Conservation (phyloP, 2,113 vertebrate genomes). For the Prolemur simus region DNA sequence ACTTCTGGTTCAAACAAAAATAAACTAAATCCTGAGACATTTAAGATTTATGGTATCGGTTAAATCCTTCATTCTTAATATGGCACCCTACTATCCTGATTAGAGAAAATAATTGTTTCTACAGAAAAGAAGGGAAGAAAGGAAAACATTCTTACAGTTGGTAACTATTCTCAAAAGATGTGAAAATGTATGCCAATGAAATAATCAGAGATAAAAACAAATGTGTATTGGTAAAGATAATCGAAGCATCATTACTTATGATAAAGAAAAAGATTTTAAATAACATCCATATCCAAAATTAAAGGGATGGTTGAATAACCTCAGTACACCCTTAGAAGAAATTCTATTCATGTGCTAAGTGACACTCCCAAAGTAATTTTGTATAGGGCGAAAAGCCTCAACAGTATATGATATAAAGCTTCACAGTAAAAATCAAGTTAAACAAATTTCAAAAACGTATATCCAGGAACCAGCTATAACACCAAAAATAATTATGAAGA, state of each 20-base stretch:
- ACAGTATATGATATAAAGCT: not conserved
- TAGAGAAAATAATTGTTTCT: not conserved
- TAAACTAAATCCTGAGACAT: not conserved
- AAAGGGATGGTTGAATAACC: not conserved
- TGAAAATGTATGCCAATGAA: not conserved
- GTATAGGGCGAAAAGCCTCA: not conserved
- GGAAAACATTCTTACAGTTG: not conserved
- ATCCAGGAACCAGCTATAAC: not conserved
- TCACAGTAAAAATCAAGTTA: not conserved
- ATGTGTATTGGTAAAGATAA: not conserved
- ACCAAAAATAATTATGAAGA: not conserved
- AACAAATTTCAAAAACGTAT: not conserved
- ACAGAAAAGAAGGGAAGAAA: not conserved
- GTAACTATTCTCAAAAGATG: not conserved
- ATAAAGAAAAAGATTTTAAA: not conserved
- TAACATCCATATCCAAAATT: not conserved
- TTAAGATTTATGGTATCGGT: not conserved
- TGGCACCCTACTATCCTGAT: not conserved
- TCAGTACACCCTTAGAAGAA: accelerated
- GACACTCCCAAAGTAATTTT: not conserved
- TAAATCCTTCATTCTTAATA: not conserved
- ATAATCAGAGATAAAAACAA: not conserved
- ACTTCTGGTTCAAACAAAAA: not conserved
- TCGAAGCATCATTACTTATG: not conserved
- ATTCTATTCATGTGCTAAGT: not conserved